Conservation (phyloP, 1,140 invertebrate genomes). For the Drosophila nasuta region DNA sequence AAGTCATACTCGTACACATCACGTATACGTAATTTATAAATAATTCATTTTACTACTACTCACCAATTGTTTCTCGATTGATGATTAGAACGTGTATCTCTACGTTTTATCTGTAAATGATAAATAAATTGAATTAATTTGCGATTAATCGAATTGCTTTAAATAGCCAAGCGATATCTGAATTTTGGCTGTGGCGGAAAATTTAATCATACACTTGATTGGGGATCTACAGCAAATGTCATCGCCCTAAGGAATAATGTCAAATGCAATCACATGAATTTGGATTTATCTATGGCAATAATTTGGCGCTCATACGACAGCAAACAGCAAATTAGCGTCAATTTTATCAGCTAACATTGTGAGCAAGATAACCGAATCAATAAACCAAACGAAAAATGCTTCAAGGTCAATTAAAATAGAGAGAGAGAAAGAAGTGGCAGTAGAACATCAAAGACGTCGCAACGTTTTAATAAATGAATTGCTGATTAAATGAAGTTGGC, state of each 20-base stretch:
- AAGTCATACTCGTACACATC: neutral
- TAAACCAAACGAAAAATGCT: slow-evolving; percentile 53
- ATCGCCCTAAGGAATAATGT: neutral
- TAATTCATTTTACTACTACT: slow-evolving; percentile 2
- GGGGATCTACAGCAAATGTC: slow-evolving; percentile 6
- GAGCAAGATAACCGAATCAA: slow-evolving; percentile 50
- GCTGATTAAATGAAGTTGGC: slow-evolving; percentile 69
- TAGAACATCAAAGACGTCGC: slow-evolving; percentile 26
- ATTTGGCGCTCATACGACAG: slow-evolving; percentile 48
- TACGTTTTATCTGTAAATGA: neutral
- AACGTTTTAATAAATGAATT: slow-evolving; percentile 75
- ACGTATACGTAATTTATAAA: slow-evolving; percentile 40
- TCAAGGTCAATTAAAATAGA: slow-evolving; percentile 38
- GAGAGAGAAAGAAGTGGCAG: neutral
- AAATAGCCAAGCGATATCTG: neutral
- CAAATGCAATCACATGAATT: slow-evolving; percentile 55
- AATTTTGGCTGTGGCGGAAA: neutral
- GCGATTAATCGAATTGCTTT: neutral
- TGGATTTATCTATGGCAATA: slow-evolving; percentile 53
- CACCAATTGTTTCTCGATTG: neutral
- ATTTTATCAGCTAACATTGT: slow-evolving; percentile 23
- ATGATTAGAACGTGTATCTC: neutral
- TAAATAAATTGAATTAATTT: neutral
- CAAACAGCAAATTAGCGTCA: slow-evolving; percentile 63
- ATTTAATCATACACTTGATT: slow-evolving; percentile 12